A percentile compares a stretch with the other conserved stretches of the same genome.
Evolutionary conservation across 2,888 invertebrate genomes (phyloP).

Genomic region (Imbricaverruca yamaguchii): DNA sequence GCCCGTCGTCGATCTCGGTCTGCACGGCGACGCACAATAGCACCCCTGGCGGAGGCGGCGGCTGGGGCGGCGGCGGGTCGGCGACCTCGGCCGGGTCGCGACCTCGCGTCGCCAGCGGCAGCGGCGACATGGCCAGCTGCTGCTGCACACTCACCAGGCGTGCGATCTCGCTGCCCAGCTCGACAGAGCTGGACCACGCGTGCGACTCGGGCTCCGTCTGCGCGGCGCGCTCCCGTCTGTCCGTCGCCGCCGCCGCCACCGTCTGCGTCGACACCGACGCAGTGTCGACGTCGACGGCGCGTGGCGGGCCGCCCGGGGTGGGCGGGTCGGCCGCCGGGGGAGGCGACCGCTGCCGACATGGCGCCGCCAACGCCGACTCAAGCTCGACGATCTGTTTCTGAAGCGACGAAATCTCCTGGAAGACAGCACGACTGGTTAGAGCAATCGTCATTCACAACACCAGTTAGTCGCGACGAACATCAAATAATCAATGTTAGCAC

Average conservation of each 20-base stretch:
- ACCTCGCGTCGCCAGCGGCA: neutral
- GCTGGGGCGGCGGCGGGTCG: neutral
- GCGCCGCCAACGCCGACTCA: neutral
- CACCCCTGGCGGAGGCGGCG: neutral
- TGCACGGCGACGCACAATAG: neutral
- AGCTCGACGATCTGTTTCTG: neutral
- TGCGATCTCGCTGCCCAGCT: slow-evolving; percentile 4
- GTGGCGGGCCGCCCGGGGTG: too few relatives aligned
- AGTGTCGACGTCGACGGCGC: neutral
- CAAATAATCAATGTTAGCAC: too few relatives aligned
- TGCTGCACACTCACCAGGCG: slow-evolving; percentile 1
- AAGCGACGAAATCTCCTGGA: neutral
- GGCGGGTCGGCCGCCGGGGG: neutral
- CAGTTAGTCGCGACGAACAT: too few relatives aligned
- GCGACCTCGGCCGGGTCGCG: neutral
- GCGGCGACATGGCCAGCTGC: neutral
- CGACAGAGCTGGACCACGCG: neutral
- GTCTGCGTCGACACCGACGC: neutral
- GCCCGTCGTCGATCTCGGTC: too few relatives aligned
- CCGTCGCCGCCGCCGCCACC: slow-evolving; percentile 25
- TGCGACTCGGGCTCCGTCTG: neutral
- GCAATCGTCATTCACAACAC: too few relatives aligned
- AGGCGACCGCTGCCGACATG: neutral
- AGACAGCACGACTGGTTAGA: neutral
- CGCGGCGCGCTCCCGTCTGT: neutral